Conservation (phyloP, 2,888 invertebrate genomes). For the Polyommatus iphigenia region DNA sequence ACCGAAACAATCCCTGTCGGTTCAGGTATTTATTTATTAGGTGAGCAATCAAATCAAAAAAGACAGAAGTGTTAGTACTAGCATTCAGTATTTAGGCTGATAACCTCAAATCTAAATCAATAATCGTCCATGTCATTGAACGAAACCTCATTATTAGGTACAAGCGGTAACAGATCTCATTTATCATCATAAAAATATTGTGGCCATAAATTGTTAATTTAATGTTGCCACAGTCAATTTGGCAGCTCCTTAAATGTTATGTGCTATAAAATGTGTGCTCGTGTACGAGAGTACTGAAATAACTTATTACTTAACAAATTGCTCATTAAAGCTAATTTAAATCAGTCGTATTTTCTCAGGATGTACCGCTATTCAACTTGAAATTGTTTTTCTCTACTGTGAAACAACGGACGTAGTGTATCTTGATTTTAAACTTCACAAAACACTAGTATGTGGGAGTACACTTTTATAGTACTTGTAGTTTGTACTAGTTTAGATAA, state of each 20-base stretch:
- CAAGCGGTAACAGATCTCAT: not conserved
- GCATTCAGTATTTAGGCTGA: not conserved
- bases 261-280: constrained; percentile 1
- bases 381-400: not conserved
- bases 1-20: too few relatives aligned
- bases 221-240: constrained; percentile 9
- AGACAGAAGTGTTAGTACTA: not conserved
- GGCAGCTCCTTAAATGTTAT: constrained; percentile 6
- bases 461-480: too few relatives aligned
- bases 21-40: too few relatives aligned
- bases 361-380: not conserved
- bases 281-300: not conserved
- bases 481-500: too few relatives aligned
- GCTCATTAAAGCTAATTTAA: constrained; percentile 4
- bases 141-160: not conserved
- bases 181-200: not conserved
- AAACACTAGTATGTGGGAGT: not conserved
- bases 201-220: not conserved
- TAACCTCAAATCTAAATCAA: not conserved
- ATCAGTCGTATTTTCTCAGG: not conserved
- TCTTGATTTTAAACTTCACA: not conserved
- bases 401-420: not conserved
- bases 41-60: too few relatives aligned
- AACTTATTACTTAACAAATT: constrained; percentile 1
- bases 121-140: not conserved